Base-by-base conservation (phyloP, 2,113 vertebrate species). In the Chauna torquata region DNA sequence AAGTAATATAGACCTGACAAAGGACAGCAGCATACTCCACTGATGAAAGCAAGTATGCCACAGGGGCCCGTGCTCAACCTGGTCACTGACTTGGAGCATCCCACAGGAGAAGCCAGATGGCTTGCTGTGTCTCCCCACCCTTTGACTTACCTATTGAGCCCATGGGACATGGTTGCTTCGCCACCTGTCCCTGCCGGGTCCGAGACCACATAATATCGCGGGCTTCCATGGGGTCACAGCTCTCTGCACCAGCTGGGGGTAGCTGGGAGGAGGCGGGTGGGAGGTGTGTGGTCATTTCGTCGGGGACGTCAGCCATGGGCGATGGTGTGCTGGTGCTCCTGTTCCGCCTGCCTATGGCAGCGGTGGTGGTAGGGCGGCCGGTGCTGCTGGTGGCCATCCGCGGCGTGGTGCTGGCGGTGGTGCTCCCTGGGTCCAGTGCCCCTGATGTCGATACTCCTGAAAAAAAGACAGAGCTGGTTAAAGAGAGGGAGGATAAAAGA, bases 161-260 rank as follows among this genome's bases (percentile, higher is more conserved):
- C 25, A 98, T 82, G 8, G 99, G 99, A 92, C 99, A 99, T 0
- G 98, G 98, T 95, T 99, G 99, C 95, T 98, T 99, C 0, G 99
- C 98, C 69, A 98, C 77, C 69, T 98, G 97, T 14, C 99, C 99
- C 96, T 99, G 99, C 18, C 98, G 98, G 4, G 99, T 99, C 80
- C 98, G 99, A n/a, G 99, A 99, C 99, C 99, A 99, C 96, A 98
- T 96, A 38, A 99, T 98, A 44, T 99, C 99, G 0, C 99, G 98
- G 90, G 99, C 99, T 87, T 99, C 98, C 92, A 98, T 17, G 3
- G 99, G 98, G 58, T 98, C 98, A 40, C 99, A 99, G 97, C 98
- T 99, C 92, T 99, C 99, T 1, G 97, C 58, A 2, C 98, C 98
- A 2, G 98, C 79, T 1, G 98, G 98, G 2, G 99, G 99, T n/a